Evolutionary conservation across 2,113 vertebrate genomes (phyloP).

Genomic region (Semnornis frantzii): DNA sequence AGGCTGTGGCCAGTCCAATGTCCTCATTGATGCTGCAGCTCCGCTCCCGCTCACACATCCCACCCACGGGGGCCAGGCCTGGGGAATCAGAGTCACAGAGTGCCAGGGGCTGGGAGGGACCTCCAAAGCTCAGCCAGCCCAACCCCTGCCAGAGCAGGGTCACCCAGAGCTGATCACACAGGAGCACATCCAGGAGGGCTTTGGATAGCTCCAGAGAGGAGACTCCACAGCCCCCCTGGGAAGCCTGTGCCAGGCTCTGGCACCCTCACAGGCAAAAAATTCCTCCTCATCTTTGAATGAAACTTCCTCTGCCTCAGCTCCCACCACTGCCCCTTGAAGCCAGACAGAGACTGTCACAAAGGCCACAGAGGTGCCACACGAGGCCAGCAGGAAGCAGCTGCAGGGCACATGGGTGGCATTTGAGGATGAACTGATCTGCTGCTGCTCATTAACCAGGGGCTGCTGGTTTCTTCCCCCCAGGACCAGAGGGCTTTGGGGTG

Average conservation of each 20-base stretch:
- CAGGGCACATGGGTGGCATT: accelerated
- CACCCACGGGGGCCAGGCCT: constrained; percentile 95
- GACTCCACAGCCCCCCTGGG: no score
- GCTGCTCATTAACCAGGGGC: not conserved
- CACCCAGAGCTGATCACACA: no score
- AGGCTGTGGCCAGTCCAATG: constrained; percentile 95
- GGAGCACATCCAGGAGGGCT: no score
- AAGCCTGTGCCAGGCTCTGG: no score
- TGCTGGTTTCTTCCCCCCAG: not conserved
- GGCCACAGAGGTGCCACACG: not conserved
- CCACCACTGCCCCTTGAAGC: not conserved
- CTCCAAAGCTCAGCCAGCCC: no score
- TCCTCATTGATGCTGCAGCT: constrained; percentile 99
- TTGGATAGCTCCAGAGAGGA: no score
- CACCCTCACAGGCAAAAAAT: no score
- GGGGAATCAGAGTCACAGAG: not conserved
- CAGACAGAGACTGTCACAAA: not conserved
- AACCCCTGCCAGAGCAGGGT: no score
- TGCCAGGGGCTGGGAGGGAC: no score
- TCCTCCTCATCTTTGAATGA: no score
- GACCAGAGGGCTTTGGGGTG: not conserved
- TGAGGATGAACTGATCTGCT: not conserved
- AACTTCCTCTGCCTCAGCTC: no score
- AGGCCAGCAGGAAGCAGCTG: not conserved
- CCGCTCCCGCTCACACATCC: constrained; percentile 96